Evolutionary conservation across 23 tunicate species (phyloP), one percentile per base, ranked within the genome.

Genomic region (Trididemnum miniatum): DNA sequence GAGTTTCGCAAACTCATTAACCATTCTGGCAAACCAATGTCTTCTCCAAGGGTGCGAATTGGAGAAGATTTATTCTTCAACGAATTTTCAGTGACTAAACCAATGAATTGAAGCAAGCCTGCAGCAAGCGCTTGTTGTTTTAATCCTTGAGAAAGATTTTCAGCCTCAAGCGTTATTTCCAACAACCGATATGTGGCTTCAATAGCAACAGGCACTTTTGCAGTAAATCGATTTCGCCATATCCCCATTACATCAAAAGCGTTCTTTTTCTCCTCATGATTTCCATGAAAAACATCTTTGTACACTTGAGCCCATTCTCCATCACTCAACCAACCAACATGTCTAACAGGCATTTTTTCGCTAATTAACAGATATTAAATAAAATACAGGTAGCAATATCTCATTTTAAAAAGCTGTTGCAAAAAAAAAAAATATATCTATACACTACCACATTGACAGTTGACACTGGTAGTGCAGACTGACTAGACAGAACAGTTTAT

Each of bases 11-110:
- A 29, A 78, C 59, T 71, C 0, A 77, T 63, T 23, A 89, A 28
- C 95, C 95, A 89, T 84, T 89, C 88, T 23, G 95, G 95, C 38
- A 89, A 83, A n/a, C 89, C 85, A 22, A 84, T n/a, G 25, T 84
- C 82, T 34, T 79, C 85, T 9, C 89, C 88, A 38, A 83, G 60
- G 5, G 28, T 40, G 72, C 67, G 89, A 27, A 84, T 84, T 0
- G 95, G 85, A 25, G 15, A 2, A 28, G 9, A 35, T 9, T 57
- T 83, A 12, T n/a, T 15, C 22, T 44, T 44, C 54, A 44, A 44
- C 12, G 15, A 15, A 44, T 62, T 51, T 75, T 89, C 95, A 31
- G 95, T 84, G 7, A 89, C 49, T 15, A 89, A 49, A 29, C 95
- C 89, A 7, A 89, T 69, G 84, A 89, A 89, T 64, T 89, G 95